Evolutionary conservation across 2,888 invertebrate genomes (phyloP).

Genomic region (Charanyca ferruginea): DNA sequence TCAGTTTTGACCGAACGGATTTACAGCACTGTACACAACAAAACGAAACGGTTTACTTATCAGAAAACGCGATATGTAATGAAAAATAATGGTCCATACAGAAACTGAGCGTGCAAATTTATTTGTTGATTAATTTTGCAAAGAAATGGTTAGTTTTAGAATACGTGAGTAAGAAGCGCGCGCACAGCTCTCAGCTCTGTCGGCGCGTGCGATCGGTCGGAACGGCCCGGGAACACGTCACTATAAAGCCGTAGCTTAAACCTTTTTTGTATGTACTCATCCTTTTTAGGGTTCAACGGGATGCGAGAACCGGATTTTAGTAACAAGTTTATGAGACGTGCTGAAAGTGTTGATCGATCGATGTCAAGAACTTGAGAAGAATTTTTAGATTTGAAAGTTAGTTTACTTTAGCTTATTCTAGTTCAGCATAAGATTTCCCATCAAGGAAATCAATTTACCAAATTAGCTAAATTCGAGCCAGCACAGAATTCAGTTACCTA

Average conservation of each 20-base stretch:
- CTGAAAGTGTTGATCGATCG: slow-evolving; percentile 33
- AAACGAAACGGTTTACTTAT: slow-evolving; percentile 28
- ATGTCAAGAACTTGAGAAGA: slow-evolving; percentile 10
- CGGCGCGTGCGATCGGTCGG: slow-evolving; percentile 74
- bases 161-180: slow-evolving; percentile 52
- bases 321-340: slow-evolving; percentile 43
- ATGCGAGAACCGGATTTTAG: slow-evolving; percentile 64
- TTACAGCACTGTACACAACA: slow-evolving; percentile 12
- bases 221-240: slow-evolving; percentile 69
- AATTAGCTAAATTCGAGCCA: background rate
- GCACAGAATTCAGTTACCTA: background rate
- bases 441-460: background rate
- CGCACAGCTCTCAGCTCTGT: slow-evolving; percentile 60
- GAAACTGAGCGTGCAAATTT: slow-evolving; percentile 28
- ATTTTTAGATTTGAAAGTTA: slow-evolving; percentile 12
- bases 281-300: slow-evolving; percentile 79
- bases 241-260: slow-evolving; percentile 64
- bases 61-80: slow-evolving; percentile 28
- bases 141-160: slow-evolving; percentile 45
- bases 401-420: no score
- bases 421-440: background rate
- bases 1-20: slow-evolving; percentile 7
- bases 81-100: slow-evolving; percentile 31
- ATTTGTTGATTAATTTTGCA: slow-evolving; percentile 49
- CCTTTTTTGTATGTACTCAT: slow-evolving; percentile 75